Evolutionary conservation across 2,113 vertebrate genomes (phyloP).

Genomic region (Amia ocellicauda): DNA sequence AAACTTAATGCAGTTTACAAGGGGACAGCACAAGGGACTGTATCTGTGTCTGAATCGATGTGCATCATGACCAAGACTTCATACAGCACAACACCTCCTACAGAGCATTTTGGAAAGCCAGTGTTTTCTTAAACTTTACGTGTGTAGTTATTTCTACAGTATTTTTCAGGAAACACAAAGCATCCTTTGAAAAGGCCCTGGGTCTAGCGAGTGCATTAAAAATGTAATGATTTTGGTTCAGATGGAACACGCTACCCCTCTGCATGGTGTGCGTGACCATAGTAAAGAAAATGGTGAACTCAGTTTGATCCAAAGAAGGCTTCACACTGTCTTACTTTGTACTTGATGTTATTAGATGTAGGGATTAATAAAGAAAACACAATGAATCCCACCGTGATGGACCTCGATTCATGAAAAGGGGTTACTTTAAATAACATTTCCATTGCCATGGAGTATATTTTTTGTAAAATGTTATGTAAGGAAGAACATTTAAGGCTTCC

Average conservation of each 20-base stretch:
- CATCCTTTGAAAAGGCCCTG: neutral
- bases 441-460: no score
- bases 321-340: no score
- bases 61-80: neutral
- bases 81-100: neutral
- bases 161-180: neutral
- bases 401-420: no score
- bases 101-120: neutral
- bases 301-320: no score
- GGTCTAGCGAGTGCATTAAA: slow-evolving; percentile 17
- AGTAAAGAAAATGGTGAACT: no score
- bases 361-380: no score
- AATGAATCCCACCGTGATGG: no score
- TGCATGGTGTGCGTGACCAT: neutral
- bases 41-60: neutral
- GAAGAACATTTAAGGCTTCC: no score
- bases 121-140: neutral
- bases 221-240: slow-evolving; percentile 14
- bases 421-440: no score
- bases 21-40: neutral
- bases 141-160: neutral
- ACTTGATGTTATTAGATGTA: no score
- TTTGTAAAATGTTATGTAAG: no score
- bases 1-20: neutral
- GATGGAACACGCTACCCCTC: neutral